Evolutionary conservation across 2,888 invertebrate genomes (phyloP), one percentile per base, ranked within the genome.

Genomic region (Cyaniris semiargus): DNA sequence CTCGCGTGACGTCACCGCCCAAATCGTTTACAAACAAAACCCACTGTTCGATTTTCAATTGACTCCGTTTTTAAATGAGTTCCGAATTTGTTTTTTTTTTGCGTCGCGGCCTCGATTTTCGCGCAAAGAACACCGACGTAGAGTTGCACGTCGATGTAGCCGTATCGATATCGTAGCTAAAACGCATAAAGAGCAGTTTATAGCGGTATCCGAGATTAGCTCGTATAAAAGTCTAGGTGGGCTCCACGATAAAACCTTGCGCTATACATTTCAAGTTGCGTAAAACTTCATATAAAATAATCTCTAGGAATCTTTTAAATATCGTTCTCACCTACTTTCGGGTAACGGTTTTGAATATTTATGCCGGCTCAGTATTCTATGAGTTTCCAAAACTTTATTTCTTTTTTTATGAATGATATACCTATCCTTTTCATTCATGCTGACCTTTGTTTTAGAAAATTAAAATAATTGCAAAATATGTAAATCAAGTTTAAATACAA

Each of bases 321-420:
- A 44, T 44, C 44, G 44, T 21, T 72, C 70, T 72, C 72, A 72
- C 72, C 72, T 72, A 72, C 72, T 44, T 72, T 72, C 44, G 44
- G 21, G 15, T 72, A 72, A 72, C 72, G 72, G 72, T 72, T 21
- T 21, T 44, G 72, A 72, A 72, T 72, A 72, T 72, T 72, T 48
- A 72, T 72, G 72, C 44, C 21, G 10, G 27, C 15, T 66, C 23
- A 72, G 44, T 44, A 72, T 72, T 72, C 44, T 31, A 60, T 60
- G 66, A 66, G 66, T 66, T 31, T 66, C 15, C 15, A 66, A 66
- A 66, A 66, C 27, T 66, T 66, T 66, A 66, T 66, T 66, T 66
- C 18, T 66, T 66, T 66, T 60, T 66, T 66, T 66, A 66, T 66
- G 66, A 66, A 66, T 66, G 66, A 66, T 66, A 66, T 31, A 31